Evolutionary conservation across 2,113 vertebrate species (phyloP), one percentile per base, ranked within the genome.

Genomic region (Caracal caracal): DNA sequence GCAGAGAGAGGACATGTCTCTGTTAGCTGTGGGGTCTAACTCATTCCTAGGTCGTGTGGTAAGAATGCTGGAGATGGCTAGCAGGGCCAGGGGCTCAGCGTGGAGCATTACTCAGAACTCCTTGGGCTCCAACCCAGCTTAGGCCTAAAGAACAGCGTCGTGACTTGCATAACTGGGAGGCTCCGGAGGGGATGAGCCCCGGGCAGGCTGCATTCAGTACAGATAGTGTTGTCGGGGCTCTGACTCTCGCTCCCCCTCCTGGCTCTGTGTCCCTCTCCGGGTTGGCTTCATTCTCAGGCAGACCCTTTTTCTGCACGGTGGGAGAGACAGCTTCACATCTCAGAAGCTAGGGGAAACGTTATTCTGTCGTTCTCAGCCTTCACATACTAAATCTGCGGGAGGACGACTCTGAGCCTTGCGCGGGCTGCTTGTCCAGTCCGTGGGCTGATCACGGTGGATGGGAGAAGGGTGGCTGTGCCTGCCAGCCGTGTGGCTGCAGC

Each of bases 391-490:
- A 24, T 90, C 75, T 28, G 63, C 33, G 59, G 43, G 84, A 51
- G 17, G 59, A 17, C 40, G 47, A 33, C 0, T 0, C 19, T 2
- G 28, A 76, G 66, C 49, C 53, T 86, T 49, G 66, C 24, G 30
- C 0, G 5, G 16, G 26, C 37, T 65, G 5, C 0, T 10, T 66
- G 43, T 79, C 37, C 33, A 61, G 11, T 79, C 82, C 0, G 13
- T 73, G 61, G 66, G 10, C 70, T 6, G 6, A 3, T 82, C 61
- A 6, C 0, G 0, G 33, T 20, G n/a, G 65, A 30, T 24, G 49
- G 30, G 43, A 59, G 79, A 40, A 70, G 84, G 73, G 49, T 37
- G 22, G 5, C 68, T 6, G 2, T 15, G 70, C 5, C 43, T 2
- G 3, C 53, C 33, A 22, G 40, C 22, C 83, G 19, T 43, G 6